A percentile compares a stretch with the other conserved stretches of the same genome.
phyloP scores from a whole-genome alignment of 2,888 invertebrate species.

The Abrostola triplasia region DNA sequence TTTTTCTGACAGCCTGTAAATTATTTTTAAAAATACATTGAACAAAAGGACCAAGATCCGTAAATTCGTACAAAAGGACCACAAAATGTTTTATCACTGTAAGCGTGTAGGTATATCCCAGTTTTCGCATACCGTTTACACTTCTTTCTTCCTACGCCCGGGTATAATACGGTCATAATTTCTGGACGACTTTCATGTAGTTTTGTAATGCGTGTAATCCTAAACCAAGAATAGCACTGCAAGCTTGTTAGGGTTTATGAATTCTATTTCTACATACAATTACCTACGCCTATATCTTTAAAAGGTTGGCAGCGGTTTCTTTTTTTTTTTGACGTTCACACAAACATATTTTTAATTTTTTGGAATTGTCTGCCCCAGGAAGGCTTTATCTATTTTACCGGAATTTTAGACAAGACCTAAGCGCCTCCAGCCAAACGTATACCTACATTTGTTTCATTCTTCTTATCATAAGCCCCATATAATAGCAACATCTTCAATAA shows the following conservation, averaged over 20 bases:
- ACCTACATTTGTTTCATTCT: too few species aligned
- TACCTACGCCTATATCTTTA: background rate
- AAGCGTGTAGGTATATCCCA: background rate
- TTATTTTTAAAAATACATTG: too few species aligned
- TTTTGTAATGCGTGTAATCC: background rate
- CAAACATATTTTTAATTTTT: too few species aligned
- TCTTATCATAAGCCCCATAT: too few species aligned
- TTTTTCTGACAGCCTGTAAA: too few species aligned
- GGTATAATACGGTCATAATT: slow-evolving; percentile 1
- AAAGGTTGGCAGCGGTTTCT: background rate
- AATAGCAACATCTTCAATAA: too few species aligned
- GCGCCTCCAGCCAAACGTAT: too few species aligned
- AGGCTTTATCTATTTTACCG: too few species aligned
- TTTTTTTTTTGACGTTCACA: background rate
- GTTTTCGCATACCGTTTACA: background rate
- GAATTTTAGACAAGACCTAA: too few species aligned
- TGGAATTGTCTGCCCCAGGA: too few species aligned
- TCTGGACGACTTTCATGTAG: background rate
- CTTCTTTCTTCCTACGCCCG: background rate
- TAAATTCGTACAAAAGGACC: background rate
- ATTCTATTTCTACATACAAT: background rate
- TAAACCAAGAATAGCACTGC: background rate
- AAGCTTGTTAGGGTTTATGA: background rate
- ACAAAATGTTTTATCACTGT: background rate
- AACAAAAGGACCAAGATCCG: background rate